phyloP scores from a whole-genome alignment of 2,888 invertebrate species.

The Clunio marinus region DNA sequence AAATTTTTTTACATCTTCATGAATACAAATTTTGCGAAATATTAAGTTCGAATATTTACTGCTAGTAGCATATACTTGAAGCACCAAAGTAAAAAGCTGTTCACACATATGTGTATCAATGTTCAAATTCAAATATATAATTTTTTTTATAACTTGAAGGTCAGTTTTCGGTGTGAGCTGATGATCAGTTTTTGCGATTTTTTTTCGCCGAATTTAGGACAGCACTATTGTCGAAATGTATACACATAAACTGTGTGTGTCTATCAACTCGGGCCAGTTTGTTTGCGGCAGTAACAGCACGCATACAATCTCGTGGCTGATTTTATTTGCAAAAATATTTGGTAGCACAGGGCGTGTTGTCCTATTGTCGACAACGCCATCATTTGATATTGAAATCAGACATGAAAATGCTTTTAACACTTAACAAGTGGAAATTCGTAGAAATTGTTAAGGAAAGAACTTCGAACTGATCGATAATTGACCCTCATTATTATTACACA shows the following conservation, averaged over 20 bases:
- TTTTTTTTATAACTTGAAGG: conserved; percentile 36
- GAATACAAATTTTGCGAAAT: neutral
- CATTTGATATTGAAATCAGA: too few species aligned
- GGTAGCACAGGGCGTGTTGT: neutral
- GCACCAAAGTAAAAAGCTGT: neutral
- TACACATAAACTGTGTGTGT: conserved; percentile 15
- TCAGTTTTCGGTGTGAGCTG: conserved; percentile 31
- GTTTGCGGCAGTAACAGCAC: neutral
- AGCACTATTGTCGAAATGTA: conserved; percentile 32
- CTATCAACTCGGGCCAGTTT: conserved; percentile 10
- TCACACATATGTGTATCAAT: conserved; percentile 16
- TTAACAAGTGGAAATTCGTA: too few species aligned
- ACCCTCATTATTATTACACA: neutral
- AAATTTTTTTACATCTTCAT: neutral
- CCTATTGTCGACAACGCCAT: neutral
- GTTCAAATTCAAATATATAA: conserved; percentile 30
- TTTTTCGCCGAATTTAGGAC: conserved; percentile 36
- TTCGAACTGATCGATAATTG: neutral
- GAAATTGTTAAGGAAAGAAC: too few species aligned
- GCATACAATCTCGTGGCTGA: neutral
- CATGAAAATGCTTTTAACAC: too few species aligned
- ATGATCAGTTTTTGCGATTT: conserved; percentile 36
- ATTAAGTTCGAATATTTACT: too few species aligned
- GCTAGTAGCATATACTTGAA: too few species aligned
- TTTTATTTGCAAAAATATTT: neutral